Base-by-base conservation (phyloP, 1,140 invertebrate species). In the Drosophila prosaltans region DNA sequence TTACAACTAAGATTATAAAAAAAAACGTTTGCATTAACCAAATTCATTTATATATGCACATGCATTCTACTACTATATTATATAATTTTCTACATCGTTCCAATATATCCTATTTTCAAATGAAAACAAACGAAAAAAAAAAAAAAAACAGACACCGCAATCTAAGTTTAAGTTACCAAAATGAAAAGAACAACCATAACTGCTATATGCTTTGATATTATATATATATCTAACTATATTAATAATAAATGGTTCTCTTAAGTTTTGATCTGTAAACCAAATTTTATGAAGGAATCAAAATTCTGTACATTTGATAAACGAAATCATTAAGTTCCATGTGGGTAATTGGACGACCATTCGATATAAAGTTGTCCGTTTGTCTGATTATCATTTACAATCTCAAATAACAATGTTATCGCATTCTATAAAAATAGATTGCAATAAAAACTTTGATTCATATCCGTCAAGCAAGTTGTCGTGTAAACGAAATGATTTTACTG, bases 141-240 rank as follows among this genome's bases (percentile, higher is more conserved):
- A 9, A 51, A 26, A 1, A 51, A 9, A 8, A 48, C 16, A 10
- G 7, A 51, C 21, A 51, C 21, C 21, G 21, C 45, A 51, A 51
- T 51, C 6, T 51, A 51, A 26, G 8, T 26, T 51, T 51, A 51
- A 51, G 45, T 9, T 6, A 36, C 10, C 21, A 51, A 26, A 26
- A 51, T 51, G 8, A 51, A 26, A 51, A 10, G 45, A 51, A 24
- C 45, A 51, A 51, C 45, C 45, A 51, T 51, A 51, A 51, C 21
- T 48, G 45, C 45, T 51, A 26, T 51, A 51, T 51, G 45, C 45
- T 51, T 51, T 51, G 45, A 51, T 51, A 51, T 51, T 26, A 16
- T 26, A 51, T 48, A 48, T 43, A 16, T 51, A 10, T 51, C 45
- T 51, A 51, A 51, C 21, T 51, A 51, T 8, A 36, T 36, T 51